phyloP scores from a whole-genome alignment of 2,113 vertebrate species.

The Gorsachius goisagi region DNA sequence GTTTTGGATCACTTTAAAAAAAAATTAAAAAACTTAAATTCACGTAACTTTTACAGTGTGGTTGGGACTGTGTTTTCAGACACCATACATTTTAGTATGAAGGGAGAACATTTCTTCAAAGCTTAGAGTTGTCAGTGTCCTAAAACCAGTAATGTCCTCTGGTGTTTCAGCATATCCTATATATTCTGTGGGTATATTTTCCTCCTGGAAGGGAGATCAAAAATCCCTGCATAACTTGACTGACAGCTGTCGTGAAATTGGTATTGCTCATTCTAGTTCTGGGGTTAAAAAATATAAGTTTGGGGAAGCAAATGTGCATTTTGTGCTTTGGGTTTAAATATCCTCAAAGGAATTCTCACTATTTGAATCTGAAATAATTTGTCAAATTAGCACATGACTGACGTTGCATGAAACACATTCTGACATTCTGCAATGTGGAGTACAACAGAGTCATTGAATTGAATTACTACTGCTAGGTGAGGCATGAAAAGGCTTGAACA shows the following conservation, averaged over 20 bases:
- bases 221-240: neutral
- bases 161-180: neutral
- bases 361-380: conserved; percentile 67
- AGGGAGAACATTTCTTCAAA: neutral
- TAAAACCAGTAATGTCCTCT: neutral
- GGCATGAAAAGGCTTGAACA: conserved; percentile 50
- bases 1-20: neutral
- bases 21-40: neutral
- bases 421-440: conserved; percentile 37
- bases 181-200: neutral
- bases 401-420: conserved; percentile 53
- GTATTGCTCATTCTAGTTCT: neutral
- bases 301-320: conserved; percentile 15
- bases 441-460: conserved; percentile 66
- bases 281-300: conserved; percentile 22
- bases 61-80: neutral
- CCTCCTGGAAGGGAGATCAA: conserved; percentile 25
- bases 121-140: neutral
- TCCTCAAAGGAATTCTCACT: conserved; percentile 55
- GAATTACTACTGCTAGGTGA: conserved; percentile 63
- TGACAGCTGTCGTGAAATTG: conserved; percentile 7
- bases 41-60: neutral
- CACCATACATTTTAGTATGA: neutral
- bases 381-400: conserved; percentile 67
- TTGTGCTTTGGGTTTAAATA: conserved; percentile 38